Conservation (phyloP, 2,797 vertebrate species). For the Ciconia nigra region DNA sequence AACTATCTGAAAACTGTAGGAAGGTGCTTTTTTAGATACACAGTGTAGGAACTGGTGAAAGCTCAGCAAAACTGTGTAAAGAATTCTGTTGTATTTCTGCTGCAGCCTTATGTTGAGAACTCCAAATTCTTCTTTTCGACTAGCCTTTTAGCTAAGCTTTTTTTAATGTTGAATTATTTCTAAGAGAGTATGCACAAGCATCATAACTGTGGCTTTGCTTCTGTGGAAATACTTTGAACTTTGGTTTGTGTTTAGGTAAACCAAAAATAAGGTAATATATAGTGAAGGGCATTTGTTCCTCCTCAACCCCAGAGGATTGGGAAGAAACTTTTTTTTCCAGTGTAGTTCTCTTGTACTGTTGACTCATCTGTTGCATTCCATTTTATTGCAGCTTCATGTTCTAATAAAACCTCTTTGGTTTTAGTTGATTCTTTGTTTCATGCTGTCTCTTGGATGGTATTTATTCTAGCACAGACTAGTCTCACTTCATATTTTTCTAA, state of each 20-base stretch:
- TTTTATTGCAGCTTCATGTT: not conserved
- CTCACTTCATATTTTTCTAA: not conserved
- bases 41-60: not conserved
- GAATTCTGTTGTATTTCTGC: not conserved
- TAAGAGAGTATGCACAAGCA: not conserved
- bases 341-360: not conserved
- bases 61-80: slow-evolving; percentile 9
- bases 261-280: not conserved
- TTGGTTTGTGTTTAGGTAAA: not conserved
- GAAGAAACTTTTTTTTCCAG: not conserved
- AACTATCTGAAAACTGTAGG: not conserved
- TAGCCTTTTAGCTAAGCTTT: not conserved
- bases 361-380: not conserved
- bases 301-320: not conserved
- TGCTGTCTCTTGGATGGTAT: not conserved
- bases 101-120: not conserved
- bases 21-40: not conserved
- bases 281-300: not conserved
- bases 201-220: slow-evolving; percentile 5
- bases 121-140: not conserved
- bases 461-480: not conserved
- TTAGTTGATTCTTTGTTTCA: not conserved
- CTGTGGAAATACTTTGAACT: slow-evolving; percentile 3
- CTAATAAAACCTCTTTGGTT: not conserved
- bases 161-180: not conserved